phyloP scores from a whole-genome alignment of 1,140 invertebrate genomes.

The Akabosia matsudoensis region DNA sequence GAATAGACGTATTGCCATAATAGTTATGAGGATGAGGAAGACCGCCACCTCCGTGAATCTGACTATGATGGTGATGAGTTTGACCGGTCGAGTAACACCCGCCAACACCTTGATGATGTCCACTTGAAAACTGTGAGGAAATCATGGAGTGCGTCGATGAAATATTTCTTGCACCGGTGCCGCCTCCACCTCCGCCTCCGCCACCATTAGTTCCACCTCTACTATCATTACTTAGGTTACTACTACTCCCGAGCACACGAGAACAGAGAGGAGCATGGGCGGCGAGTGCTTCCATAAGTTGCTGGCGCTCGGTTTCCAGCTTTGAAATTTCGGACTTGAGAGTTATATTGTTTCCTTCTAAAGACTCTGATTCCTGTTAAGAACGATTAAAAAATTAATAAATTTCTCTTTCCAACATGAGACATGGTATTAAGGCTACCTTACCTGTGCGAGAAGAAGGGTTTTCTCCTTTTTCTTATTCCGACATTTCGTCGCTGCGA shows the following conservation, averaged over 20 bases:
- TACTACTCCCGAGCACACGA: neutral
- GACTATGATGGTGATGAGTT: slow-evolving; percentile 2
- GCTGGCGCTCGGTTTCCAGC: slow-evolving; percentile 67
- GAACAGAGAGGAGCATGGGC: slow-evolving; percentile 64
- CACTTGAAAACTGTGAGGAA: neutral
- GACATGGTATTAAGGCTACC: slow-evolving; percentile 10
- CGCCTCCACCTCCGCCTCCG: neutral
- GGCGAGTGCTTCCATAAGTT: slow-evolving; percentile 70
- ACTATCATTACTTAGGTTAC: slow-evolving; percentile 8
- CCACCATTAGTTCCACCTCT: neutral
- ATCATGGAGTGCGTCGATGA: neutral
- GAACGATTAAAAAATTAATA: slow-evolving; percentile 21
- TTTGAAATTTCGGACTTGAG: slow-evolving; percentile 76
- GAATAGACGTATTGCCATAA: slow-evolving; percentile 5
- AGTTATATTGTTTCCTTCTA: slow-evolving; percentile 82
- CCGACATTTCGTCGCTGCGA: slow-evolving; percentile 91
- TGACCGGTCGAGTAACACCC: neutral
- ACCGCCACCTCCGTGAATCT: neutral
- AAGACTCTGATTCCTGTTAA: slow-evolving; percentile 71
- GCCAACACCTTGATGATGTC: neutral
- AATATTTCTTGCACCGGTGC: neutral
- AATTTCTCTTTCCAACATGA: neutral
- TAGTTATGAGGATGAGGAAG: neutral
- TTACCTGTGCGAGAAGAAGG: slow-evolving; percentile 69
- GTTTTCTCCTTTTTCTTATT: slow-evolving; percentile 89